Percentiles rank a stretch among this genome's conserved stretches.
Evolutionary conservation across 2,888 invertebrate species (phyloP).

Genomic region (Synergus itoensis): DNA sequence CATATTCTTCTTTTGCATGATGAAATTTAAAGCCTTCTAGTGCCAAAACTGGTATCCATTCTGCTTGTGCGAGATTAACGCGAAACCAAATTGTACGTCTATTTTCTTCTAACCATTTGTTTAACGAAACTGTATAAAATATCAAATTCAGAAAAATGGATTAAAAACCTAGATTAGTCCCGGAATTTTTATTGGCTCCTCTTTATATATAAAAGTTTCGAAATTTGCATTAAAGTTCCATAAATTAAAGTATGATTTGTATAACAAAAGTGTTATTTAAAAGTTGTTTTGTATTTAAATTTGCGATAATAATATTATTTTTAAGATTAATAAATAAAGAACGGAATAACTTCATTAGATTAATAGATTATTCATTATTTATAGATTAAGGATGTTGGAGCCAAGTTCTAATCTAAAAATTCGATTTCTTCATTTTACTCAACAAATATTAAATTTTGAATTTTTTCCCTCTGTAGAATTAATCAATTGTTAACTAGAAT

Average conservation of each 20-base stretch:
- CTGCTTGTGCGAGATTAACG: constrained; percentile 84
- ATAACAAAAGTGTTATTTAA: constrained; percentile 11
- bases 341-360: too few species aligned
- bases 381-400: too few species aligned
- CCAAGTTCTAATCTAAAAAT: too few species aligned
- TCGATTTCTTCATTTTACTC: too few species aligned
- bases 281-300: background rate
- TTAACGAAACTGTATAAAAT: constrained; percentile 83
- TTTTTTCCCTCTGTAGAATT: too few species aligned
- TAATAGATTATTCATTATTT: too few species aligned
- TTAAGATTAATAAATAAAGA: background rate
- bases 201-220: background rate
- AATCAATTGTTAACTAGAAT: too few species aligned
- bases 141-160: background rate
- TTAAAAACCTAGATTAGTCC: too few species aligned
- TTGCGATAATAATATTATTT: background rate
- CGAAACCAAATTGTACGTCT: constrained; percentile 90
- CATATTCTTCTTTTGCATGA: constrained; percentile 88
- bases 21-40: constrained; percentile 92
- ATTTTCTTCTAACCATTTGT: constrained; percentile 83
- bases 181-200: too few species aligned
- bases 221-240: too few species aligned
- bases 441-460: too few species aligned
- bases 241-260: too few species aligned
- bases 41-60: constrained; percentile 87